Conservation (phyloP, 2,888 invertebrate species). For the Agrotis exclamationis region DNA sequence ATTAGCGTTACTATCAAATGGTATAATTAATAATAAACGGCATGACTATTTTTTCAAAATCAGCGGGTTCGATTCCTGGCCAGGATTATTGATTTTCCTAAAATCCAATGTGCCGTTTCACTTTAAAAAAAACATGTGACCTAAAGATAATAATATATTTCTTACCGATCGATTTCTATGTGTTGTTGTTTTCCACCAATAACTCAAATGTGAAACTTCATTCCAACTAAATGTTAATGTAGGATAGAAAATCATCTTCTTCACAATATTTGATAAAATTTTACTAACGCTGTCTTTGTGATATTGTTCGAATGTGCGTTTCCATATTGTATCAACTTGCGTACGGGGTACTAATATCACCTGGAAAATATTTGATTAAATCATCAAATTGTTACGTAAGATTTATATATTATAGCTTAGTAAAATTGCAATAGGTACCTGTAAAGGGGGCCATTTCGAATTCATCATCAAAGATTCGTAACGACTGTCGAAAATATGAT, state of each 20-base stretch:
- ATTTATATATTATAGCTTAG: background rate
- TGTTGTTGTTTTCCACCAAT: slow-evolving; percentile 82
- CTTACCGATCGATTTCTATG: slow-evolving; percentile 81
- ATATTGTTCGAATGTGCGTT: slow-evolving; percentile 78
- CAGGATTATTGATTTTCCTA: no score
- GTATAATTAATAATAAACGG: no score
- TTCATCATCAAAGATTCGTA: slow-evolving; percentile 85
- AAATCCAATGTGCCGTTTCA: no score
- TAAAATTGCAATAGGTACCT: slow-evolving; percentile 69
- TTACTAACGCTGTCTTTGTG: slow-evolving; percentile 78
- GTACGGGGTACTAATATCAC: slow-evolving; percentile 83
- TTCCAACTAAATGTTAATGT: slow-evolving; percentile 86
- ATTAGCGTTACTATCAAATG: no score
- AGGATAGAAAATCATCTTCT: slow-evolving; percentile 84
- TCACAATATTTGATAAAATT: slow-evolving; percentile 82
- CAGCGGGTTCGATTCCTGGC: no score
- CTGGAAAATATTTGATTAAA: slow-evolving; percentile 64
- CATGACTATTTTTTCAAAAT: no score
- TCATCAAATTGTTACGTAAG: background rate
- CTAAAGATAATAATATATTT: background rate
- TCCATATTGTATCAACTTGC: slow-evolving; percentile 83
- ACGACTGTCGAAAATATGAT: slow-evolving; percentile 81
- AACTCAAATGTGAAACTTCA: slow-evolving; percentile 85
- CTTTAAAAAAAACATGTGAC: no score
- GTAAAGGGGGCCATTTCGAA: slow-evolving; percentile 83